Evolutionary conservation across 2,888 invertebrate genomes (phyloP), one percentile per base, ranked within the genome.

Genomic region (Ectemnius lituratus): DNA sequence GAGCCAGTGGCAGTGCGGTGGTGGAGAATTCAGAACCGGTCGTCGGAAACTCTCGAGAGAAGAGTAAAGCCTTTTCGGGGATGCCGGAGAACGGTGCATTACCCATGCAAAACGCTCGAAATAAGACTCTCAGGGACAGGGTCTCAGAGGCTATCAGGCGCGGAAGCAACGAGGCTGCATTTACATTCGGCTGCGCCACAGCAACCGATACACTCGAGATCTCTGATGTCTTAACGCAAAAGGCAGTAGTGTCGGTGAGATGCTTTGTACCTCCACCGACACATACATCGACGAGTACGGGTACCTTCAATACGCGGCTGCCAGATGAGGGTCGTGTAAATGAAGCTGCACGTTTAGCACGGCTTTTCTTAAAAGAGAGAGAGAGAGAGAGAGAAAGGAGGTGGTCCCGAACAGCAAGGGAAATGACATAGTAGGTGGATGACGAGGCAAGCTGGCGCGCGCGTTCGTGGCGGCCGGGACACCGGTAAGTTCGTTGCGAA

Each of bases 401-500:
- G 59, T 62, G 5, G 45, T 76, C 57, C 47, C n/a, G 5, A n/a
- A 37, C 66, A 70, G 69, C 63, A 73, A 74, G 75, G 75, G 76
- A 76, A 78, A 75, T 62, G 69, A 75, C 77, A 75, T 74, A 28
- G 76, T 59, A 66, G 76, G 67, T 57, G 46, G 63, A 61, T 47
- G 68, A 18, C n/a, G 58, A 67, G 65, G 64, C 18, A 56, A 47
- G 13, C 52, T 14, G 59, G 8, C 20, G 37, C 37, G 37, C 37
- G 37, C 37, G 37, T 8, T 8, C 37, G 37, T 37, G 37, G 18
- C 46, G 52, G 18, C 47, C 28, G 45, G 18, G 65, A 71, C 69
- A 76, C 60, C 67, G 70, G 82, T 87, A 87, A 87, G 82, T 87
- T 87, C 83, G 84, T 87, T 87, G 84, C 64, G 84, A 85, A 84